Conservation (phyloP, 2,888 invertebrate species). For the Deilephila porcellus region DNA sequence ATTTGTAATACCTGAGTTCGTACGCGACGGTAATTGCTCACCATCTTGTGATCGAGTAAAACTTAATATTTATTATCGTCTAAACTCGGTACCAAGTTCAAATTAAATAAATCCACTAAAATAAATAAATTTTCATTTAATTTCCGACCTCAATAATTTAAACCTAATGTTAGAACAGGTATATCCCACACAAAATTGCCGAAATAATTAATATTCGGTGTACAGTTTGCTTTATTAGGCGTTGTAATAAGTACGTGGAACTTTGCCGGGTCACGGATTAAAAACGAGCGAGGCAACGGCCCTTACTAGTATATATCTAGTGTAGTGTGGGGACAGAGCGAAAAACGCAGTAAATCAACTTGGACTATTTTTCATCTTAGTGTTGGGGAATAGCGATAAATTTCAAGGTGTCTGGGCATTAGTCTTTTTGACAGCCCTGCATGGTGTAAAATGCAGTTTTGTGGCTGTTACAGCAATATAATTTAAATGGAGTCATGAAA, state of each 20-base stretch:
- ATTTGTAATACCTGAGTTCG: too few relatives aligned
- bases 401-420: not conserved
- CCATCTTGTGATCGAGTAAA: too few relatives aligned
- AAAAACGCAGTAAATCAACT: slow-evolving; percentile 26
- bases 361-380: not conserved
- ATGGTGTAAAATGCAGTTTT: too few relatives aligned
- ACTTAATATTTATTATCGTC: too few relatives aligned
- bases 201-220: not conserved
- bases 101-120: too few relatives aligned
- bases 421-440: not conserved
- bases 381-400: not conserved
- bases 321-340: not conserved
- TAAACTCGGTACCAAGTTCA: too few relatives aligned
- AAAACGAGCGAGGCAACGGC: slow-evolving; percentile 8
- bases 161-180: too few relatives aligned
- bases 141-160: too few relatives aligned
- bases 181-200: not conserved
- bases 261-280: slow-evolving; percentile 24
- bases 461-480: too few relatives aligned
- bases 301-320: slow-evolving; percentile 6
- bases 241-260: slow-evolving; percentile 11
- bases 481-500: too few relatives aligned
- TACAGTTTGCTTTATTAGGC: slow-evolving; percentile 2
- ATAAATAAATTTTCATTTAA: too few relatives aligned
- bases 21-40: too few relatives aligned